Conservation (phyloP, 2,797 vertebrate species). For the Phaenicophaeus curvirostris region DNA sequence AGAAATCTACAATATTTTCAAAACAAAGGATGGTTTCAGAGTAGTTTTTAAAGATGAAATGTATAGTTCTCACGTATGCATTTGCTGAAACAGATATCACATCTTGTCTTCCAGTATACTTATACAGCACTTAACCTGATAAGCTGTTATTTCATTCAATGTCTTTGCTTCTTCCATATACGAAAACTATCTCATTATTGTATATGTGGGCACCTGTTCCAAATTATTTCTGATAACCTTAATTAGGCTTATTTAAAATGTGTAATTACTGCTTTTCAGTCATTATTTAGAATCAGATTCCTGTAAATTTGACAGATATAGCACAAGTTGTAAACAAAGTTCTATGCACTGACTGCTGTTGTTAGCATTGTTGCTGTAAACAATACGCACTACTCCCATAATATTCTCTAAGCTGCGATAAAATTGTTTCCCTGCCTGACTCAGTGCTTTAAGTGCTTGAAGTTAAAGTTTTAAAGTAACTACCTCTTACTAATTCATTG, state of each 20-base stretch:
- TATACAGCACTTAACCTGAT: background rate
- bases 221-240: background rate
- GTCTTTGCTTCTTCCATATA: background rate
- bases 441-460: background rate
- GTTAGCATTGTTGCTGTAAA: background rate
- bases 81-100: background rate
- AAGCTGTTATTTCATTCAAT: background rate
- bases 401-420: background rate
- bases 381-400: background rate
- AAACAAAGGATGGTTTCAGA: background rate
- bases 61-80: background rate
- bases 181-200: background rate
- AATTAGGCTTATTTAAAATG: background rate
- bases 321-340: background rate
- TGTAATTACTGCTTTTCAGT: background rate
- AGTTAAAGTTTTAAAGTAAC: conserved; percentile 12
- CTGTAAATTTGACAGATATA: background rate
- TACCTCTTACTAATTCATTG: background rate
- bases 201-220: background rate
- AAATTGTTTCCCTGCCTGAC: background rate
- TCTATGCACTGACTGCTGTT: background rate
- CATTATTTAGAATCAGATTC: background rate
- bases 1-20: background rate
- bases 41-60: background rate
- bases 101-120: background rate